Percentiles rank a stretch among this genome's conserved stretches.
Conservation (phyloP, 2,113 vertebrate genomes). For the Rousettus leschenaultii region DNA sequence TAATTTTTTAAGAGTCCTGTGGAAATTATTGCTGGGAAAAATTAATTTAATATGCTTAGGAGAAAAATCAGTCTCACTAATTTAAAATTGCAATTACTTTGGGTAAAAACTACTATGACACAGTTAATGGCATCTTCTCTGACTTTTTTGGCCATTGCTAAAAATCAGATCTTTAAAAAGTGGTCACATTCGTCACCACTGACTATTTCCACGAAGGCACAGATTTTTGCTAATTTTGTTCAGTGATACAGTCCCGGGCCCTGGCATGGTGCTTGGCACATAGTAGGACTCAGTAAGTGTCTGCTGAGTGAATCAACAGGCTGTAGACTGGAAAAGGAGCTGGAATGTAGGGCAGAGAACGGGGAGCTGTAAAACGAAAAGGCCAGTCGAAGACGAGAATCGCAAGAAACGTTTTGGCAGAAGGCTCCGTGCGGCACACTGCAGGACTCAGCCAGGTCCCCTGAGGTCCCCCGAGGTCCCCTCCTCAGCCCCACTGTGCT, state of each 20-base stretch:
- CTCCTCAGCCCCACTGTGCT: accelerated
- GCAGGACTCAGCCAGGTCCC: neutral
- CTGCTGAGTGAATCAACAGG: neutral
- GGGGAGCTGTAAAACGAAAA: neutral
- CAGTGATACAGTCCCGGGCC: neutral
- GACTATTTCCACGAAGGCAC: neutral
- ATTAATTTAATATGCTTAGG: neutral
- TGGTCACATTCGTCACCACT: neutral
- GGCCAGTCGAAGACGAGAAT: neutral
- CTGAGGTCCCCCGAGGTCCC: neutral
- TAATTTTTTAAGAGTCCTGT: neutral
- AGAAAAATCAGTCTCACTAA: slow-evolving; percentile 17
- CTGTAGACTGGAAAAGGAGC: neutral
- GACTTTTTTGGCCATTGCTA: neutral
- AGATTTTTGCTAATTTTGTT: neutral
- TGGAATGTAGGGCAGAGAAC: neutral
- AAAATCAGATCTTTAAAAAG: neutral
- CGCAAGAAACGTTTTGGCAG: neutral
- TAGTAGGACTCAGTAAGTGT: neutral
- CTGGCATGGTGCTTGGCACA: neutral
- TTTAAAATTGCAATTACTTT: neutral
- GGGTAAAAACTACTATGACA: neutral
- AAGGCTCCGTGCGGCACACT: accelerated
- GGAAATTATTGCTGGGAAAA: slow-evolving; percentile 13
- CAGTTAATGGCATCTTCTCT: neutral